phyloP scores from a whole-genome alignment of 2,113 vertebrate genomes.

The Fulmarus glacialis region DNA sequence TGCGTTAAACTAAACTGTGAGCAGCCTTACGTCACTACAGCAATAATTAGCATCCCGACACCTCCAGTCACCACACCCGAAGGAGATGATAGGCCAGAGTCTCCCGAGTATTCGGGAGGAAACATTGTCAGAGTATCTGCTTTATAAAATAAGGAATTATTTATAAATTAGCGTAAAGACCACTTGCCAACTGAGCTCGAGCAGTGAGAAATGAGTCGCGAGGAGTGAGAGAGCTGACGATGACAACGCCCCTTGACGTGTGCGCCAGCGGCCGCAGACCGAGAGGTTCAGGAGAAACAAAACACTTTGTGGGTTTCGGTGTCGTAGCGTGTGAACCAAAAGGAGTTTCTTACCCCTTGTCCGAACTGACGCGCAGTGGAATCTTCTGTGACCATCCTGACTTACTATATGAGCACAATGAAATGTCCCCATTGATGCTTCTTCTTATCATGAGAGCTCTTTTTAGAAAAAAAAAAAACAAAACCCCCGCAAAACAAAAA shows the following conservation, averaged over 20 bases:
- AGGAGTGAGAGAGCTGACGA: slow-evolving; percentile 65
- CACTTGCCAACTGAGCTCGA: slow-evolving; percentile 54
- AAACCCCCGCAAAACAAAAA: slow-evolving; percentile 60
- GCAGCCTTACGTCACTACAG: slow-evolving; percentile 87
- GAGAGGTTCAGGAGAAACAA: slow-evolving; percentile 51
- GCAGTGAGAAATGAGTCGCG: slow-evolving; percentile 28
- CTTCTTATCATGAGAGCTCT: slow-evolving; percentile 80
- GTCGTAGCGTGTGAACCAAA: slow-evolving; percentile 41
- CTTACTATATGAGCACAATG: slow-evolving; percentile 83
- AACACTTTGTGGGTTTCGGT: slow-evolving; percentile 44
- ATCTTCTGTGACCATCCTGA: slow-evolving; percentile 73
- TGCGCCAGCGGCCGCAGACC: not conserved
- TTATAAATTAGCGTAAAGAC: slow-evolving; percentile 61
- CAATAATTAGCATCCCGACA: slow-evolving; percentile 90
- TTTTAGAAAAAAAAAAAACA: slow-evolving; percentile 75
- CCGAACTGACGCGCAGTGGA: slow-evolving; percentile 8
- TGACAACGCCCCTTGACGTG: not conserved
- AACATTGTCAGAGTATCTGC: slow-evolving; percentile 93
- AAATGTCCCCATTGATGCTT: slow-evolving; percentile 82
- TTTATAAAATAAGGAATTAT: slow-evolving; percentile 81
- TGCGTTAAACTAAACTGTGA: slow-evolving; percentile 92
- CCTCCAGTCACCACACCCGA: slow-evolving; percentile 84
- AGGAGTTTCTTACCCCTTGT: slow-evolving; percentile 72
- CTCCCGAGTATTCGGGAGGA: slow-evolving; percentile 83
- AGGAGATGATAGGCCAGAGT: slow-evolving; percentile 79